Percentiles rank a stretch among this genome's conserved stretches.
Conservation (phyloP, 53 echinoderm and acorn worm species). For the Pentamera pediparva region DNA sequence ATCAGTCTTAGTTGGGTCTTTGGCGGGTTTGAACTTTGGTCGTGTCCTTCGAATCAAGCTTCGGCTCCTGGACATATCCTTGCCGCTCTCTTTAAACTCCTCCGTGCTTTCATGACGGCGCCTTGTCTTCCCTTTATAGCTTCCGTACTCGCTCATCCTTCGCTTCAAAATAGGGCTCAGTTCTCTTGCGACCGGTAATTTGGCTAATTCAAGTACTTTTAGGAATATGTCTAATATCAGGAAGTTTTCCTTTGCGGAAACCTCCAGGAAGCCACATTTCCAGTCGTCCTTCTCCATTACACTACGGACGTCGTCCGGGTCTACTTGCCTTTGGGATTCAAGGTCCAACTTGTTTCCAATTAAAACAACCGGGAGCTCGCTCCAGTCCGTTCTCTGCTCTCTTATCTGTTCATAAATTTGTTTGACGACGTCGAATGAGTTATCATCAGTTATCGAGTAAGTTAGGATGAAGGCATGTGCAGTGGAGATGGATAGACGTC, state of each 20-base stretch:
- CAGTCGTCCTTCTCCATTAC: slow-evolving; percentile 72
- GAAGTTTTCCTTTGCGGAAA: slow-evolving; percentile 81
- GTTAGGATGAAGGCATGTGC: slow-evolving; percentile 88
- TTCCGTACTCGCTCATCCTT: slow-evolving; percentile 90
- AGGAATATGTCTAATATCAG: slow-evolving; percentile 94
- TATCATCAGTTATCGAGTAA: slow-evolving; percentile 72
- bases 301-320: slow-evolving; percentile 69
- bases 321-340: slow-evolving; percentile 63
- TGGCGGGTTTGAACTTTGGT: slow-evolving; percentile 84
- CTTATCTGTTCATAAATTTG: slow-evolving; percentile 93
- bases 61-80: slow-evolving; percentile 89
- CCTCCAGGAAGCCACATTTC: slow-evolving; percentile 84
- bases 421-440: slow-evolving; percentile 79
- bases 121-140: slow-evolving; percentile 64
- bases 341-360: slow-evolving; percentile 92
- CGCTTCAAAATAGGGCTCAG: slow-evolving; percentile 86
- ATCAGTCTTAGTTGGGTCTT: slow-evolving; percentile 84
- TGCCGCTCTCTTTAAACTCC: slow-evolving; percentile 76
- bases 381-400: slow-evolving; percentile 81
- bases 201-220: slow-evolving; percentile 83
- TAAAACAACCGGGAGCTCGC: slow-evolving; percentile 78
- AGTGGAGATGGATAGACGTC: slow-evolving; percentile 90
- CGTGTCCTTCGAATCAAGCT: slow-evolving; percentile 88
- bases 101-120: slow-evolving; percentile 44
- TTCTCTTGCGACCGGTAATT: slow-evolving; percentile 89